Evolutionary conservation across 2,113 vertebrate species (phyloP).

Genomic region (Motacilla tschutschensis): DNA sequence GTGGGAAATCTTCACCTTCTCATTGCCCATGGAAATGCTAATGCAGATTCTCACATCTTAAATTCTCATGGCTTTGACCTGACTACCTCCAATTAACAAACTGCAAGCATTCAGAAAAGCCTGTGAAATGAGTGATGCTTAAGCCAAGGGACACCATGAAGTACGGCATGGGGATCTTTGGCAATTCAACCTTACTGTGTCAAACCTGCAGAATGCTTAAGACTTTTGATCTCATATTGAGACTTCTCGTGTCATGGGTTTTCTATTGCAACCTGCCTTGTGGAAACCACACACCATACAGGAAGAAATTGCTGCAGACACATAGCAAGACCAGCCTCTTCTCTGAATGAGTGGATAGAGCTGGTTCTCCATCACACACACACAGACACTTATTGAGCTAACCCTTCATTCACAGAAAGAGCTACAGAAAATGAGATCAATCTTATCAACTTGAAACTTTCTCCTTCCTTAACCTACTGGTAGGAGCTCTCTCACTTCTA

Average conservation of each 20-base stretch:
- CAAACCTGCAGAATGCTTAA: neutral
- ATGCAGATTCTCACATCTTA: neutral
- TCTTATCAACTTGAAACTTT: neutral
- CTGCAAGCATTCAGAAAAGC: neutral
- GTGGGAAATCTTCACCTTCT: neutral
- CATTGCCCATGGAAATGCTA: neutral
- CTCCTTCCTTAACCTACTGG: neutral
- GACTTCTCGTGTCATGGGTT: neutral
- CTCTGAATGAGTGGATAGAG: neutral
- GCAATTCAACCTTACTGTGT: neutral
- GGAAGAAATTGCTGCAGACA: neutral
- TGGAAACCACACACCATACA: neutral
- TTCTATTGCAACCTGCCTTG: neutral
- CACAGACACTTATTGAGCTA: neutral
- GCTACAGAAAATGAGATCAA: neutral
- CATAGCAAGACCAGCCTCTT: neutral
- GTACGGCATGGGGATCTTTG: neutral
- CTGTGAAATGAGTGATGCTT: neutral
- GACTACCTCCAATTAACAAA: neutral
- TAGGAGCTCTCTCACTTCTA: neutral
- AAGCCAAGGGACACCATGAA: neutral
- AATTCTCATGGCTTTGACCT: neutral
- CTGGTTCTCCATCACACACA: neutral
- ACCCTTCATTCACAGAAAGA: neutral
- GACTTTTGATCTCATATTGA: neutral